Percentiles rank a stretch among this genome's conserved stretches.
Evolutionary conservation across 2,797 vertebrate species (phyloP).

Genomic region (Rhabdomys pumilio): DNA sequence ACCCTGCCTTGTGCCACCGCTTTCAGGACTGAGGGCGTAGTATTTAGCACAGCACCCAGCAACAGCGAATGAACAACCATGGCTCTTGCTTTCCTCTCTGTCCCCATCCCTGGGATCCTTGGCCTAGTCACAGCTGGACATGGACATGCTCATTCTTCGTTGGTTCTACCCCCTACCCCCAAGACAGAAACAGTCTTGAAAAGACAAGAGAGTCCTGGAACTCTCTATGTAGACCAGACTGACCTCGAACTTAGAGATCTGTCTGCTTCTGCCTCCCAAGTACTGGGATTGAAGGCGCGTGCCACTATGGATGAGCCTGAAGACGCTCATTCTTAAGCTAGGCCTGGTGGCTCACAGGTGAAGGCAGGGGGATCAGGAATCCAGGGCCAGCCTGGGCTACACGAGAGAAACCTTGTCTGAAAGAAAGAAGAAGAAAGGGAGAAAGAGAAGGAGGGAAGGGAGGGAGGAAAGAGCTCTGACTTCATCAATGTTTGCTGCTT

Average conservation of each 20-base stretch:
- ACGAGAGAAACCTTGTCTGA: neutral
- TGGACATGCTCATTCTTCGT: neutral
- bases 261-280: neutral
- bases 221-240: neutral
- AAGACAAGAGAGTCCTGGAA: neutral
- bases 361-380: neutral
- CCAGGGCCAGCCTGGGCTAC: neutral
- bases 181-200: neutral
- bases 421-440: too few relatives aligned
- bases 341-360: neutral
- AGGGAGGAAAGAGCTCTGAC: too few relatives aligned
- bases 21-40: neutral
- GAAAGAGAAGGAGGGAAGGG: too few relatives aligned
- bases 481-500: neutral
- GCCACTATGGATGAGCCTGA: neutral
- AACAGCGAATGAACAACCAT: neutral
- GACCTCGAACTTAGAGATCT: too few relatives aligned
- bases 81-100: neutral
- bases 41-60: neutral
- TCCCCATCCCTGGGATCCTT: too few relatives aligned
- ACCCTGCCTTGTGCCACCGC: neutral
- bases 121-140: neutral
- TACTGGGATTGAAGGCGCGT: neutral
- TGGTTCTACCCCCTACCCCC: neutral
- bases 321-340: neutral